Conservation (phyloP, 2,888 invertebrate genomes). For the Caenorhabditis zanzibari region DNA sequence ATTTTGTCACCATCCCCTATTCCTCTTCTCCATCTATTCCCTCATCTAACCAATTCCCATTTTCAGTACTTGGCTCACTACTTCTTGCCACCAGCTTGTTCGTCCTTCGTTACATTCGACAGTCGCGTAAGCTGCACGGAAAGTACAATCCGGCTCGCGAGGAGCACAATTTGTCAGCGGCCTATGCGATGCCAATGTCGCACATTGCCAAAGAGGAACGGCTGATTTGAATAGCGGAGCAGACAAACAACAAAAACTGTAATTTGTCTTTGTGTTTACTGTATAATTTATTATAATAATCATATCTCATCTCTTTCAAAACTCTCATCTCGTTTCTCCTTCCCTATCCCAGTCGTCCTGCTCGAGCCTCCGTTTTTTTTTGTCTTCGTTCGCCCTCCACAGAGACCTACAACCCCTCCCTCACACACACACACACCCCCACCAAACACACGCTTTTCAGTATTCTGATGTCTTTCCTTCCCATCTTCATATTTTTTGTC, state of each 20-base stretch:
- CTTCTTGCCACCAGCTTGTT: constrained; percentile 73
- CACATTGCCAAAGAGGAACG: constrained; percentile 80
- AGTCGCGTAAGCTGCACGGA: constrained; percentile 76
- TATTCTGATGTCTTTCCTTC: constrained; percentile 58
- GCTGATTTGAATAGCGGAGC: constrained; percentile 73
- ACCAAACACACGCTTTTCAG: constrained; percentile 61
- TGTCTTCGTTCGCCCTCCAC: constrained; percentile 1
- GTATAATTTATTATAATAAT: constrained; percentile 21
- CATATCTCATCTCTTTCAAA: constrained; percentile 23
- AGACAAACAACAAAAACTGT: background rate
- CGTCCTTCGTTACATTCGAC: constrained; percentile 77
- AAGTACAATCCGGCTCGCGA: constrained; percentile 82
- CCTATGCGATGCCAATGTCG: constrained; percentile 80
- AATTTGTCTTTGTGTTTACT: constrained; percentile 17
- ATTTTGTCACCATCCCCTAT: background rate
- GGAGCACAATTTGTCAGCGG: constrained; percentile 76
- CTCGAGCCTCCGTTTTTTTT: constrained; percentile 4
- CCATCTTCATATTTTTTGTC: background rate
- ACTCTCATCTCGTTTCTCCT: constrained; percentile 31
- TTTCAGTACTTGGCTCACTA: constrained; percentile 74
- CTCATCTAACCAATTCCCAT: background rate
- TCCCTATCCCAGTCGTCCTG: background rate
- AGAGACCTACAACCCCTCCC: constrained; percentile 24
- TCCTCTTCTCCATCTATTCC: constrained; percentile 1
- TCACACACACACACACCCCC: constrained; percentile 32